A percentile compares a stretch with the other conserved stretches of the same genome.
These are phyloP conservation scores for Podarcis lilfordi DNA, from an alignment of 2,797 vertebrate species.

Conservation along the genomic window DNA sequence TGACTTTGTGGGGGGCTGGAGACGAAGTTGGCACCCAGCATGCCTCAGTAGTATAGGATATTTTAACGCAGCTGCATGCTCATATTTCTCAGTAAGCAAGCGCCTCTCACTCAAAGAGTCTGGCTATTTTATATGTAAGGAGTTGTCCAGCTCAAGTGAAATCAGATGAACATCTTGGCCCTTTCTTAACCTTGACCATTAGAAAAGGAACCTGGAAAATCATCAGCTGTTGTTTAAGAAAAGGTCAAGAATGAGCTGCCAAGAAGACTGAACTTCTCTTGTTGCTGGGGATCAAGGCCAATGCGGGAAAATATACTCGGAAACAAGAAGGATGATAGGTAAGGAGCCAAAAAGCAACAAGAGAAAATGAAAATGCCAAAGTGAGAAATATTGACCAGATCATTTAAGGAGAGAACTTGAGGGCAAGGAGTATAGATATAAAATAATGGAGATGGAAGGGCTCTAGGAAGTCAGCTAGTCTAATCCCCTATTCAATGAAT, in stretches of 20 bases:
- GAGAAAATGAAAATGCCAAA: neutral
- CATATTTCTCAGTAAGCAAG: constrained; percentile 12
- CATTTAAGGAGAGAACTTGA: neutral
- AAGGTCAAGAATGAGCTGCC: constrained; percentile 56
- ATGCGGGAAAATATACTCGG: constrained; percentile 20
- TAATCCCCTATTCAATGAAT: too few species aligned
- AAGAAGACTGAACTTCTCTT: constrained; percentile 38
- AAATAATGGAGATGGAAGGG: too few species aligned
- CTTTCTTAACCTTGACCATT: constrained; percentile 48
- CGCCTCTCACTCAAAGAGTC: constrained; percentile 23
- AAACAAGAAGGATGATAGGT: neutral
- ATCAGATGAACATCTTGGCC: constrained; percentile 49
- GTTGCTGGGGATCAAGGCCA: constrained; percentile 10
- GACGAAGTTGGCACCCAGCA: constrained; percentile 48
- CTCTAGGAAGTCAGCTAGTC: too few species aligned
- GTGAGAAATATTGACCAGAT: neutral
- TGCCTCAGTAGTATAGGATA: constrained; percentile 53
- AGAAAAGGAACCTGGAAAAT: constrained; percentile 48
- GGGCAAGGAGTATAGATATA: neutral
- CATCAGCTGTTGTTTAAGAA: constrained; percentile 47
- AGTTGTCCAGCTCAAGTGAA: constrained; percentile 47
- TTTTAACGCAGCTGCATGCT: constrained; percentile 48
- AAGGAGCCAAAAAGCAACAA: neutral
- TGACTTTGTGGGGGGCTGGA: constrained; percentile 29
- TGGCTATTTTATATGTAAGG: constrained; percentile 14